Evolutionary conservation across 92 coral and sea anemone species (phyloP).

Genomic region (Virgularia gustaviana): DNA sequence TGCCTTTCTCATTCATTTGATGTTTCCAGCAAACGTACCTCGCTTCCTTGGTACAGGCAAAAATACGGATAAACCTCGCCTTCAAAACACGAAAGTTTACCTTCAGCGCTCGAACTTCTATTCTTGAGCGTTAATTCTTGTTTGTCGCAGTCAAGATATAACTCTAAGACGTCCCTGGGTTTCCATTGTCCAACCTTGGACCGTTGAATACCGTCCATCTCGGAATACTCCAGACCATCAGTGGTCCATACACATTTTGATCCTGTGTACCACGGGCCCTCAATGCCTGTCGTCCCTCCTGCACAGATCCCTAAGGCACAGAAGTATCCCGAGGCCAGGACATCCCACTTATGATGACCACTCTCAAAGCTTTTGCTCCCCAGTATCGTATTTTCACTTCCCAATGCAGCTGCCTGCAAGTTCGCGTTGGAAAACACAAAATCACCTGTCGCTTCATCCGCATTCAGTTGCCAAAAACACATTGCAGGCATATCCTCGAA

Average conservation of each 20-base stretch:
- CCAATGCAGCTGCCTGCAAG: slow-evolving; percentile 5
- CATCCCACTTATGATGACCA: not conserved
- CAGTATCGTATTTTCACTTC: slow-evolving; percentile 6
- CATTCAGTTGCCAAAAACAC: slow-evolving; percentile 15
- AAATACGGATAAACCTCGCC: slow-evolving; percentile 31
- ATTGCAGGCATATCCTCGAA: not conserved
- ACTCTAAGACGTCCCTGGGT: slow-evolving; percentile 10
- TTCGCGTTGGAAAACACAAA: not conserved
- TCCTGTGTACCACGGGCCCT: slow-evolving; percentile 18
- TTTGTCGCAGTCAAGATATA: slow-evolving; percentile 14
- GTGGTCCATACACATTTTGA: slow-evolving; percentile 28
- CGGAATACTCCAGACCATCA: slow-evolving; percentile 16
- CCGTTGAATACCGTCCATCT: not conserved
- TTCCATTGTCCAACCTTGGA: slow-evolving; percentile 28
- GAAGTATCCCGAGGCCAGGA: not conserved
- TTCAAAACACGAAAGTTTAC: not conserved
- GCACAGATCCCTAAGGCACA: slow-evolving; percentile 29
- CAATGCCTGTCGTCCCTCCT: not conserved
- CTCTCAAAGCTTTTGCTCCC: slow-evolving; percentile 1
- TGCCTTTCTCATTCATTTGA: not conserved
- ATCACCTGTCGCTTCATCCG: not conserved
- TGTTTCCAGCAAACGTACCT: slow-evolving; percentile 4
- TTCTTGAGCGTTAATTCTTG: not conserved
- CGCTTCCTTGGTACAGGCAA: slow-evolving; percentile 24
- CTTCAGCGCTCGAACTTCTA: not conserved